A percentile compares a stretch with the other conserved stretches of the same genome.
Evolutionary conservation across 2,797 vertebrate genomes (phyloP).

Genomic region (Hemitrygon akajei): DNA sequence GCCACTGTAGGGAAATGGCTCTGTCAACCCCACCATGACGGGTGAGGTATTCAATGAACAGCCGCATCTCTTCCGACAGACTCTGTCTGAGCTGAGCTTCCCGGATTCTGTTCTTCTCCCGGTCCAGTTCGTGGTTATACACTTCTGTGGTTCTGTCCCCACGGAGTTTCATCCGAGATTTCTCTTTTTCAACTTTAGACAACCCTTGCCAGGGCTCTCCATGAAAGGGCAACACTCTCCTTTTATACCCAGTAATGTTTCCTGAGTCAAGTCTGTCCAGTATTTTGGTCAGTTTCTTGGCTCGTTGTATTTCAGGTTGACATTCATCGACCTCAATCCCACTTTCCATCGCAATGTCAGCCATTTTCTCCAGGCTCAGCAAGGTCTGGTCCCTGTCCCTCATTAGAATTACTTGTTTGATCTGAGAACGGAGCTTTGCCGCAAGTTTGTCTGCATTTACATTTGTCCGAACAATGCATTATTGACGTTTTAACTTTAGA

Average conservation of each 20-base stretch:
- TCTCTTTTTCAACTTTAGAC: constrained; percentile 58
- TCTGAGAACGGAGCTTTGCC: constrained; percentile 43
- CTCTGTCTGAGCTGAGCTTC: constrained; percentile 51
- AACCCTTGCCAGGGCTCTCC: constrained; percentile 57
- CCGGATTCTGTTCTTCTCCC: constrained; percentile 50
- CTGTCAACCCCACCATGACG: constrained; percentile 50
- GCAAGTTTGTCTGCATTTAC: constrained; percentile 52
- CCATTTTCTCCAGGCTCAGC: constrained; percentile 59
- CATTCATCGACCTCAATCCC: constrained; percentile 64
- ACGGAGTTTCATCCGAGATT: constrained; percentile 51
- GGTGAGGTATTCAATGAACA: constrained; percentile 59
- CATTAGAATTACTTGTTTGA: constrained; percentile 49
- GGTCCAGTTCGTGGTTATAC: constrained; percentile 49
- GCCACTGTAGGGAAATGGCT: constrained; percentile 67
- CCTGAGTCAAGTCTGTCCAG: constrained; percentile 46
- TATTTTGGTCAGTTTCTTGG: constrained; percentile 51
- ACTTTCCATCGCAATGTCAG: constrained; percentile 48
- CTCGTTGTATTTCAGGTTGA: constrained; percentile 54
- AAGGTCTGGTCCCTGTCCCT: constrained; percentile 40
- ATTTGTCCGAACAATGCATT: constrained; percentile 44
- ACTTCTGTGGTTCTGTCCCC: constrained; percentile 42
- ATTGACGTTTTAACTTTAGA: constrained; percentile 44
- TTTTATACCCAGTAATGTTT: constrained; percentile 46
- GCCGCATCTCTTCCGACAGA: constrained; percentile 56
- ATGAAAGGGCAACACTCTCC: constrained; percentile 62